Percentiles rank a stretch among this genome's conserved stretches.
Evolutionary conservation across 2,888 invertebrate genomes (phyloP).

Genomic region (Ptilodon capucinus): DNA sequence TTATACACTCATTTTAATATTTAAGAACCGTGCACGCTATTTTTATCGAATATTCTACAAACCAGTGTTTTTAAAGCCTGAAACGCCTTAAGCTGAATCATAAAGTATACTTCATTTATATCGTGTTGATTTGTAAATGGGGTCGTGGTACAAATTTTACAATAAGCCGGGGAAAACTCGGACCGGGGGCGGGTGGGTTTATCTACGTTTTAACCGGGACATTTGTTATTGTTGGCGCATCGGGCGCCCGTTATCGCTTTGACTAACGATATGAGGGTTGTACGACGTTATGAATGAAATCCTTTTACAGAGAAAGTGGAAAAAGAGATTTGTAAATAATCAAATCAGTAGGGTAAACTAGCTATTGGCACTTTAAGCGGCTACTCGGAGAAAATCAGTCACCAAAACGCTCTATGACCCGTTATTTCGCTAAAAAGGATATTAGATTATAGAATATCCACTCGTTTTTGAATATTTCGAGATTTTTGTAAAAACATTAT

Average conservation of each 20-base stretch:
- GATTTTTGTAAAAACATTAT: no score
- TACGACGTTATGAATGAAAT: conserved; percentile 8
- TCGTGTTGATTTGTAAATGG: conserved; percentile 1
- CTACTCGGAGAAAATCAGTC: no score
- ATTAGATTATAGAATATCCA: no score
- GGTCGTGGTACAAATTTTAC: conserved; percentile 29
- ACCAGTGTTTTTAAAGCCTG: conserved; percentile 1
- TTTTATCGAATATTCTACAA: neutral
- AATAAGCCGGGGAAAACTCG: conserved; percentile 33
- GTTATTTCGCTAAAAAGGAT: no score
- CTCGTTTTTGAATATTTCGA: no score
- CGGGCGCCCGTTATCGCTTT: conserved; percentile 11
- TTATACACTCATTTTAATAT: no score
- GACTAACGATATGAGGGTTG: conserved; percentile 15
- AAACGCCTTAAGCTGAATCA: conserved; percentile 4
- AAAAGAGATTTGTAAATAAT: no score
- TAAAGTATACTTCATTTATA: neutral
- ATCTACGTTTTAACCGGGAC: conserved; percentile 35
- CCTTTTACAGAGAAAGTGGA: neutral
- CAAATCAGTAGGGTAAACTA: no score
- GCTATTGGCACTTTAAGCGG: no score
- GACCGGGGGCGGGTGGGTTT: conserved; percentile 24
- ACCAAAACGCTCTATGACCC: no score
- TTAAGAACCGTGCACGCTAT: neutral
- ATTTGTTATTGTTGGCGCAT: conserved; percentile 39